Evolutionary conservation across 2,797 vertebrate species (phyloP), one percentile per base, ranked within the genome.

Genomic region (Helicolenus hilgendorfi): DNA sequence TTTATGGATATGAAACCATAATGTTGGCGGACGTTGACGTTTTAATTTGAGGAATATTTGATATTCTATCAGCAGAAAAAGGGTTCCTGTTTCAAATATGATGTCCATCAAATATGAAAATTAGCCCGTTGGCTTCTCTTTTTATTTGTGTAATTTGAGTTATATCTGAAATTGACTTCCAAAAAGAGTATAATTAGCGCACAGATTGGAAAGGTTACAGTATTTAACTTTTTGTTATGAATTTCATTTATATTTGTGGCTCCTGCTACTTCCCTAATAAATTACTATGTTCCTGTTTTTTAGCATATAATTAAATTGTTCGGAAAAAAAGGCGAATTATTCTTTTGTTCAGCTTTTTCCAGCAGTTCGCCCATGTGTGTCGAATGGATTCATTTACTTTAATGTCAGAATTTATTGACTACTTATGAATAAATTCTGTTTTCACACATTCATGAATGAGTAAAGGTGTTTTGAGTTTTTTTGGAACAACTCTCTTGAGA

Each of bases 391-490:
- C 4, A 36, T 33, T 84, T 63, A 31, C 24, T 7, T 53, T 71
- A 56, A 56, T 78, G 59, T 63, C 14, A 10, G 1, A 64, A 58
- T 74, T 41, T 82, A 72, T 80, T 71, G 24, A 69, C 59, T 70
- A 14, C 49, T 62, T 72, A 76, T 76, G 33, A 77, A 79, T 55
- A 64, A 31, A 70, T 55, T 65, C 4, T 27, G 27, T 77, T 86
- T 83, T 83, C 27, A 60, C 33, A 56, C 41, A 24, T 6, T 45
- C 49, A 53, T 18, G 22, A 59, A 73, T 36, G 15, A 80, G 75
- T 35, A 11, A 45, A 76, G 26, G 5, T 73, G 64, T 86, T 89
- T 87, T 49, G 22, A 72, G 83, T 73, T 86, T 87, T 87, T 89
- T 84, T 26, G 10, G 72, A 24, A 59, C 24, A 59, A 55, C n/a